Evolutionary conservation across 2,113 vertebrate genomes (phyloP), one percentile per base, ranked within the genome.

Genomic region (Sapajus apella): DNA sequence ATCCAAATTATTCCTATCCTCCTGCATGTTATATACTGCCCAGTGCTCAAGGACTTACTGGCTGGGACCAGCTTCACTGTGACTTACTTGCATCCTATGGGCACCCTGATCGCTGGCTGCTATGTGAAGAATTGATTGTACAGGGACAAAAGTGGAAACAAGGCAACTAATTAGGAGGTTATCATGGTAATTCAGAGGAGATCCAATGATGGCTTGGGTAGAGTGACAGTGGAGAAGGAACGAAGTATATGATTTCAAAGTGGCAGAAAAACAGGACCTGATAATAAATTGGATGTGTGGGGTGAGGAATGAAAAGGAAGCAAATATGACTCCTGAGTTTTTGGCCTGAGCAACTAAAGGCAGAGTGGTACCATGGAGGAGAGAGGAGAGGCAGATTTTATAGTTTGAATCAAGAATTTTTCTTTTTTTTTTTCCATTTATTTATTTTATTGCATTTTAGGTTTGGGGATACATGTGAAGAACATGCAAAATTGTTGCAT

Each of bases 241-340:
- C 86, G 23, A 96, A 64, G 58, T 81, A 11, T 70, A 32, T 73
- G 12, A 95, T 72, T 95, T 95, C 80, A 79, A 86, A 43, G 11
- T 87, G 27, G 3, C 37, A 86, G 16, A 52, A 88, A 86, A 80
- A 90, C 0, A 27, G 56, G 68, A 70, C 13, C n/a, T 83, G n/a
- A 50, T 43, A 87, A n/a, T 77, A n/a, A 43, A 68, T 23, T 91
- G n/a, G 64, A 8, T 68, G 32, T 75, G 21, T 97, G 45, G 23
- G 5, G 5, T 61, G 35, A 96, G 64, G 79, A 86, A 80, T 21
- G 16, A 50, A 45, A 64, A 92, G 66, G 37, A 94, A 85, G 14
- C 52, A 47, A 66, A 23, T 77, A 73, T 14, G 18, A 55, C 56
- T n/a, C 37, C 72, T 73, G 64, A 9, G 20, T 90, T 93, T 87